Percentiles rank a stretch among this genome's conserved stretches.
Conservation (phyloP, 2,888 invertebrate genomes). For the Chrysodeixis includens region DNA sequence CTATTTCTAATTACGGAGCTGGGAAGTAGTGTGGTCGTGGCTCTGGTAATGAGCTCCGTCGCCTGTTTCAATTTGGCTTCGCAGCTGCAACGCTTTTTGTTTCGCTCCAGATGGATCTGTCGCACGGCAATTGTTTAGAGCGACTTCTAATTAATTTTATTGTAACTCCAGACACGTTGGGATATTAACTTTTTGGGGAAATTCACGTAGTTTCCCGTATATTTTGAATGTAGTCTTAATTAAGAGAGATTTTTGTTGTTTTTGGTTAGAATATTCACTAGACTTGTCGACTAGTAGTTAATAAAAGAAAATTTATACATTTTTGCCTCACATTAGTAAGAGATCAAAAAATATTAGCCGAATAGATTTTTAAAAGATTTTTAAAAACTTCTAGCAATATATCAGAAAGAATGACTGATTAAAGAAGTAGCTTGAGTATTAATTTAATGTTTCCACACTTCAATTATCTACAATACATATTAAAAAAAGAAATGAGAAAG, state of each 20-base stretch:
- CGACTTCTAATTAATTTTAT: slow-evolving; percentile 57
- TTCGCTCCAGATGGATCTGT: slow-evolving; percentile 64
- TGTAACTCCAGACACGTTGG: slow-evolving; percentile 39
- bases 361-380: too few species aligned
- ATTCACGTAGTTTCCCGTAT: slow-evolving; percentile 25
- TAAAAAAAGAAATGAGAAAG: too few species aligned
- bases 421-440: too few species aligned
- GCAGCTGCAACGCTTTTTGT: slow-evolving; percentile 63
- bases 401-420: too few species aligned
- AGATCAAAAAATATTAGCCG: too few species aligned
- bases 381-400: too few species aligned
- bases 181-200: slow-evolving; percentile 30
- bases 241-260: background rate
- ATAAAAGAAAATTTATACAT: too few species aligned
- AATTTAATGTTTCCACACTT: too few species aligned
- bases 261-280: background rate
- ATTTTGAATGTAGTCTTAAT: slow-evolving; percentile 11
- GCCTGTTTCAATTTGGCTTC: slow-evolving; percentile 71
- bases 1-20: slow-evolving; percentile 60
- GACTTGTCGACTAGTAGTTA: too few species aligned
- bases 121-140: slow-evolving; percentile 66
- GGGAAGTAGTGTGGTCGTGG: slow-evolving; percentile 51
- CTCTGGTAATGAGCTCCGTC: slow-evolving; percentile 68
- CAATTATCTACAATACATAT: too few species aligned
- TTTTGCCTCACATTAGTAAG: too few species aligned